phyloP scores from a whole-genome alignment of 2,797 vertebrate genomes.

The Luscinia megarhynchos region DNA sequence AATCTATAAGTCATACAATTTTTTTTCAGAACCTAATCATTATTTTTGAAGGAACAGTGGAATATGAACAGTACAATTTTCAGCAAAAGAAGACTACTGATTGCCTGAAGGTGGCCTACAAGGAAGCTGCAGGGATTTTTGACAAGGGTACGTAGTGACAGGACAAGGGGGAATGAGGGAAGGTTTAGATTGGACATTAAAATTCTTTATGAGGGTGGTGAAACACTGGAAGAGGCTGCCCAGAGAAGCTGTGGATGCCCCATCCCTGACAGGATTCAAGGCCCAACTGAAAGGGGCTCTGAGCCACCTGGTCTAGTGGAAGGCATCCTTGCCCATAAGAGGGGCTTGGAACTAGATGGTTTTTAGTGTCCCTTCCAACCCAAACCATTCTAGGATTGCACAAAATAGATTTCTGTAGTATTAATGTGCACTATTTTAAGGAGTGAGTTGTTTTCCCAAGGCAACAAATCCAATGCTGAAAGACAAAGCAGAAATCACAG shows the following conservation, averaged over 20 bases:
- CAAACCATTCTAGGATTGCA: too few relatives aligned
- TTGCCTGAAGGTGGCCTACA: neutral
- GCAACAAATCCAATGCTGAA: neutral
- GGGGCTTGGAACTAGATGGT: neutral
- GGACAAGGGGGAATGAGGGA: too few relatives aligned
- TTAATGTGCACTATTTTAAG: neutral
- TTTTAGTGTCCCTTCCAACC: neutral
- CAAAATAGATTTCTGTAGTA: neutral
- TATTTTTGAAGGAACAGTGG: neutral
- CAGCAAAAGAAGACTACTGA: neutral
- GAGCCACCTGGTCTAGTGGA: neutral
- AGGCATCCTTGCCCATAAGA: neutral
- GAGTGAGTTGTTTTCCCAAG: neutral
- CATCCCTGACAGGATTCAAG: neutral
- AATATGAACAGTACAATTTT: neutral
- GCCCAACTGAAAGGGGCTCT: neutral
- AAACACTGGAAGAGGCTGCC: neutral
- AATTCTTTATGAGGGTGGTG: accelerated
- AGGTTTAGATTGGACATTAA: neutral
- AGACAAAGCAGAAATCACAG: neutral
- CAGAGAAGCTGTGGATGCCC: neutral
- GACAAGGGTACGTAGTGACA: neutral
- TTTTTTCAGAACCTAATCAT: neutral
- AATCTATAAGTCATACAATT: neutral
- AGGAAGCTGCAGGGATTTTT: neutral